Evolutionary conservation across 2,888 invertebrate genomes (phyloP), one percentile per base, ranked within the genome.

Genomic region (Parapristionchus giblindavisi): DNA sequence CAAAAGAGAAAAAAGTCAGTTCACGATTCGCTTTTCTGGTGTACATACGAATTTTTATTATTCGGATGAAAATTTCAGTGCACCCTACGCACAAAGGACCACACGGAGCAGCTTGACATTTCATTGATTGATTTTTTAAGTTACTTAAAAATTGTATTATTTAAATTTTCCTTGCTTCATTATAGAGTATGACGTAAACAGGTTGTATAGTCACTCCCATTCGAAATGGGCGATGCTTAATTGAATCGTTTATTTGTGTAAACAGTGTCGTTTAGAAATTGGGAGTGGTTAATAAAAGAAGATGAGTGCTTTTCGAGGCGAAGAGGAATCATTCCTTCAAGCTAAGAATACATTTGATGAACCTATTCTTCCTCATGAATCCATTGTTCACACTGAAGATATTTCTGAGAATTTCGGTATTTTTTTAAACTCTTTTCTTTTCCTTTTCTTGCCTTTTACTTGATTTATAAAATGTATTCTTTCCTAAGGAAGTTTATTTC

Each of bases 301-400:
- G 1, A 65, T 65, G 63, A 65, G 63, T 29, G 40, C 63, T 43
- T 65, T 65, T 24, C 63, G 63, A 43, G 63, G 40, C n/a, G 63
- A 65, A 29, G 63, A 65, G 4, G 43, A 29, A 8, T 14, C 63
- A 36, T 65, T 65, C 17, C 14, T 43, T 3, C 63, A 65, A 43
- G 3, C 14, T 8, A 24, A 24, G 14, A 63, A 63, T 40, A 11
- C 36, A 5, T 29, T 43, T 32, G 8, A 43, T 29, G 43, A 29
- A 11, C 43, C 43, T 3, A 43, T 65, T 43, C 43, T 27, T 58
- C 51, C 58, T 17, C 63, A 65, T 43, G 63, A 65, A 65, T 65
- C 63, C 51, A 68, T 68, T n/a, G 38, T 68, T 8, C 68, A 68
- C 24, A 24, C 24, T 0, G 68, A 68, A 4, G 68, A 68, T 4